Evolutionary conservation across 2,888 invertebrate species (phyloP), one percentile per base, ranked within the genome.

Genomic region (Dendrolimus pini): DNA sequence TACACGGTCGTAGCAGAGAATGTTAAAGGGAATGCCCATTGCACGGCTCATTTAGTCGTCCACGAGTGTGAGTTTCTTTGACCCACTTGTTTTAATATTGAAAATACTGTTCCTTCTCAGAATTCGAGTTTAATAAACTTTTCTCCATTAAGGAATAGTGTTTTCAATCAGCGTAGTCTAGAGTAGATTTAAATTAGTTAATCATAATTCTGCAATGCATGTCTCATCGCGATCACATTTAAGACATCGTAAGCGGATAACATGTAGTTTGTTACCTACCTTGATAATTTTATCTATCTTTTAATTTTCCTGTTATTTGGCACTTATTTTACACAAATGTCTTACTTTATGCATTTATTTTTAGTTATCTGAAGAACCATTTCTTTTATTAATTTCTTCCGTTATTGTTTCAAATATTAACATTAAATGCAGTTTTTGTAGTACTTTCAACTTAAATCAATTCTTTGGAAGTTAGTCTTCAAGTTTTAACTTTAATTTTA

Each of bases 1-100:
- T 99, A 99, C 82, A 96, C 97, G 0, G 97, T 97, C 55, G 93
- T 96, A 64, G 98, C 98, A 18, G 94, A 95, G 60, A 97, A 97
- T 75, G 91, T 92, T 41, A 93, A 94, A 60, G 97, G 97, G 61
- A 95, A 95, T 70, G 92, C 96, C 54, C 94, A 95, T 61, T 96
- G 97, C 81, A 96, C 97, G 53, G 96, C 97, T 61, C 96, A 96
- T 85, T 93, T 98, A 71, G 93, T 96, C 65, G 97, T 98, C 66
- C 95, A 96, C 74, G 94, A 96, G 92, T 90, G 97, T 97, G 91
- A 94, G 94, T 90, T 59, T 54, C 13, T 62, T 53, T 47, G 30
- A 30, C 30, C n/a, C 60, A 47, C 12, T 12, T 10, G 9, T 47
- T 47, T 47, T 47, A 47, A 10, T 9, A 10, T 61, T 60, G 60